Conservation (phyloP, 2,888 invertebrate genomes). For the Apomyelois bistriatella region DNA sequence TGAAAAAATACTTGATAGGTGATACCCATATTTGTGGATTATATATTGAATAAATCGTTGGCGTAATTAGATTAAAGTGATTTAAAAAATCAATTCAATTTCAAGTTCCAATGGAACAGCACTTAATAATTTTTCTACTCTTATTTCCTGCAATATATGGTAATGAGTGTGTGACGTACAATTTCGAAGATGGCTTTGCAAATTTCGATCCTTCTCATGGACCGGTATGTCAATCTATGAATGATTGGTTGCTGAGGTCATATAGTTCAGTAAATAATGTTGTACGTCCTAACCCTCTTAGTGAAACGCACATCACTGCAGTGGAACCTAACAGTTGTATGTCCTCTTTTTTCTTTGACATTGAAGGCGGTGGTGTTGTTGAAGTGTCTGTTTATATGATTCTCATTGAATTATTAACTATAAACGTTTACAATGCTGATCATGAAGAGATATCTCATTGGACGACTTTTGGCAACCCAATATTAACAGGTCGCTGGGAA, state of each 20-base stretch:
- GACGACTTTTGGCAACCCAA: not conserved
- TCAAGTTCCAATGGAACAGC: not conserved
- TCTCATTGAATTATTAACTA: not conserved
- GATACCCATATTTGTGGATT: not conserved
- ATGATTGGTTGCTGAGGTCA: not conserved
- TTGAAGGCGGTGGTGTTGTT: not conserved
- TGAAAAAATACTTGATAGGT: not conserved
- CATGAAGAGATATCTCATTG: not conserved
- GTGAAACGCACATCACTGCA: not conserved
- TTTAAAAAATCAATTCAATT: too few relatives aligned
- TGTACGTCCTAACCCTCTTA: not conserved
- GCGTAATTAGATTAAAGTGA: not conserved
- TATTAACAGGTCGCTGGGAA: not conserved
- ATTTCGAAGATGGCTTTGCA: not conserved
- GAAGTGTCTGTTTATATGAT: not conserved
- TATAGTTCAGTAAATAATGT: not conserved
- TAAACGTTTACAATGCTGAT: not conserved
- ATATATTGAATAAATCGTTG: not conserved
- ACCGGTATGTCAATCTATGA: not conserved
- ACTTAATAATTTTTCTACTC: not conserved
- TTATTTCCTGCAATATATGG: not conserved
- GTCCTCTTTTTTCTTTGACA: not conserved
- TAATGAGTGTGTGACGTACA: not conserved
- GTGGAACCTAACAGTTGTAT: not conserved
- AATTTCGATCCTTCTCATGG: not conserved